Evolutionary conservation across 2,888 invertebrate genomes (phyloP), one percentile per base, ranked within the genome.

Genomic region (Agrilus cyanescens): DNA sequence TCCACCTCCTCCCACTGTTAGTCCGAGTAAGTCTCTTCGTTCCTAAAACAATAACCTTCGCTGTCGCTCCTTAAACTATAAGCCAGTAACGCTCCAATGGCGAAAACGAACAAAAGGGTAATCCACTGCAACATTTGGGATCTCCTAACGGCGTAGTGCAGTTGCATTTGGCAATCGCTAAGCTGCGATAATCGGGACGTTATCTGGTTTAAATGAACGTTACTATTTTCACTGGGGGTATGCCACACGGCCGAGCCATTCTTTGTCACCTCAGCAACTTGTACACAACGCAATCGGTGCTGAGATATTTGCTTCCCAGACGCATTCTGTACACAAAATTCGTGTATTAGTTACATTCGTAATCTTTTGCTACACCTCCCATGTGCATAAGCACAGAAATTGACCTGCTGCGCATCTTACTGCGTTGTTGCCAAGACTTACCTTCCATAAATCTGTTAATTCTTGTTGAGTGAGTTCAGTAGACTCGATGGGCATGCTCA

Each of bases 381-480:
- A n/a, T n/a, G n/a, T n/a, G n/a, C n/a, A n/a, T n/a, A n/a, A n/a
- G n/a, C n/a, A n/a, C n/a, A n/a, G n/a, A n/a, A n/a, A n/a, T n/a
- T n/a, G n/a, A n/a, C n/a, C n/a, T n/a, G n/a, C n/a, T n/a, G n/a
- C n/a, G n/a, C n/a, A n/a, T n/a, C n/a, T n/a, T 15, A 12, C 29
- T 31, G 16, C 13, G 16, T 33, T 44, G 12, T n/a, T 35, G 10
- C 18, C 13, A 37, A 43, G 36, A 43, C 45, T 50, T 62, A 72
- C 76, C 67, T 84, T 85, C 86, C 88, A 87, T 42, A 90, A 65
- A 8, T 85, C 83, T 0, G 75, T 60, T 6, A 88, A 62, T 52
- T 86, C 84, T 49, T 77, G 73, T 1, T 66, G 57, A 1, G 75
- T 68, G 35, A 75, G 53, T 47, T 76, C 75, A 0, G 69, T 60